A percentile compares a stretch with the other conserved stretches of the same genome.
phyloP scores from a whole-genome alignment of 2,888 invertebrate genomes.

The Plagodis dolabraria region DNA sequence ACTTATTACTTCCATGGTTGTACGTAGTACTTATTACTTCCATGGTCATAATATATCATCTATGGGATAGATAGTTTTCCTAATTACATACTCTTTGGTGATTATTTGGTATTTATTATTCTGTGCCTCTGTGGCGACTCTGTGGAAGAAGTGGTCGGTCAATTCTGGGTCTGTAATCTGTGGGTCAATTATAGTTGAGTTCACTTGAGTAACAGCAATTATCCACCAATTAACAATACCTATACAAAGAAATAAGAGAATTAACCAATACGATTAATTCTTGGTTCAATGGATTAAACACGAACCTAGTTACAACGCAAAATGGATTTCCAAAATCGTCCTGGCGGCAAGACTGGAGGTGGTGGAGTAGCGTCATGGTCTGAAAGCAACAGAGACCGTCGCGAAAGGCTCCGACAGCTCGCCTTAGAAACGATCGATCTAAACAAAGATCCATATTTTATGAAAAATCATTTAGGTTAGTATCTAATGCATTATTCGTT shows the following conservation, averaged over 20 bases:
- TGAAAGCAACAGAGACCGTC: slow-evolving; percentile 98
- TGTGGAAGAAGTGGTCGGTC: no score
- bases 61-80: no score
- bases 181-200: not conserved
- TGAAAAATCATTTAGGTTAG: slow-evolving; percentile 98
- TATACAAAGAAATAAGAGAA: not conserved
- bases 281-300: not conserved
- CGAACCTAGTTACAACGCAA: slow-evolving; percentile 6
- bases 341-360: slow-evolving; percentile 99
- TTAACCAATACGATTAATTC: not conserved
- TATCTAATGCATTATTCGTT: slow-evolving; percentile 18
- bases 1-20: no score
- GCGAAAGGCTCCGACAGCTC: slow-evolving; percentile 97
- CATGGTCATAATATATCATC: no score
- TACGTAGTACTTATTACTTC: no score
- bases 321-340: slow-evolving; percentile 99
- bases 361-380: slow-evolving; percentile 99
- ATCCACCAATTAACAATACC: not conserved
- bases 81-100: no score
- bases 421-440: slow-evolving; percentile 99
- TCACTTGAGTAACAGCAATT: no score
- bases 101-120: no score
- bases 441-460: slow-evolving; percentile 99
- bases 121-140: no score
- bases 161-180: no score